Base-by-base conservation (phyloP, 2,888 invertebrate species). In the Volucella inanis region DNA sequence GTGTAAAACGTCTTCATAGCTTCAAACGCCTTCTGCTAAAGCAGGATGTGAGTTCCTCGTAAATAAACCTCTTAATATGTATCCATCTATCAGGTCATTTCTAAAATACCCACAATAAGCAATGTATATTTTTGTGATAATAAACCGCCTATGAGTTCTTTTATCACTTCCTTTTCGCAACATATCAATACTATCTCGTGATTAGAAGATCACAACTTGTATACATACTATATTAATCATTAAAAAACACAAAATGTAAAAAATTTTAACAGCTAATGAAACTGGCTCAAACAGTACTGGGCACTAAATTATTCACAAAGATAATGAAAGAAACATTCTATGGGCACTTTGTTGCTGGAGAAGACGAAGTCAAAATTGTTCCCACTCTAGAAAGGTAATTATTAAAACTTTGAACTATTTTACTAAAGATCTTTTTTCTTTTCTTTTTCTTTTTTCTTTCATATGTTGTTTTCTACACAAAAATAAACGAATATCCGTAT, bases 311-410 rank as follows among this genome's bases (percentile, higher is more conserved):
- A 87, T 99, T 99, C 93, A 94, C 95, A 86, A 89, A 93, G 86
- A 88, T 98, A 83, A 98, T 99, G 98, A 98, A 97, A 92, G 94
- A 95, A 57, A 97, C 99, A 31, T 99, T 99, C 93, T 99, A 99
- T 93, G 99, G 99, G 9, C 99, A 99, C 93, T 99, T 99, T 93
- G 99, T 99, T 68, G 99, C 99, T 67, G 99, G 99, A 77, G 97
- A 98, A 92, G 97, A 98, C 92, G 96, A 97, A 92, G 93, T 95
- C 89, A 96, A 95, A 91, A 97, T 98, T 90, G 94, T 95, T 88
- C 98, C 98, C 47, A 95, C 95, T 71, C 94, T 98, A 88, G 96
- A 96, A 90, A 94, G 95, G 94, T 94, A 92, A 92, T 89, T 88
- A 62, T 90, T 75, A 81, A 87, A 83, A 87, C 85, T 80, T 68